Percentiles rank a stretch among this genome's conserved stretches.
Evolutionary conservation across 2,888 invertebrate genomes (phyloP).

Genomic region (Allygus modestus): DNA sequence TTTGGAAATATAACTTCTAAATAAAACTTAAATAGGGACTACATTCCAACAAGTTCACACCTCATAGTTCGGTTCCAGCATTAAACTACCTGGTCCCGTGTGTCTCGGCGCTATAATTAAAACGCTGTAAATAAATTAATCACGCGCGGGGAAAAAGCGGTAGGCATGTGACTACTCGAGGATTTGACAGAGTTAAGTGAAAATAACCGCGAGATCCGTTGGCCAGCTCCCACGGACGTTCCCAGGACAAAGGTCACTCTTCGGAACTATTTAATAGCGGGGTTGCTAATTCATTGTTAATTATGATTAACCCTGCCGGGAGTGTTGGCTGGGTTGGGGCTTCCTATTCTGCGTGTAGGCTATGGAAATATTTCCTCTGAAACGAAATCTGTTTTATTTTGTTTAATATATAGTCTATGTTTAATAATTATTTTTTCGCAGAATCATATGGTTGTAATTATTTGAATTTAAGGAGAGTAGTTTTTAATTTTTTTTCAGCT

Average conservation of each 20-base stretch:
- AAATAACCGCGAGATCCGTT: not conserved
- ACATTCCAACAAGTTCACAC: no score
- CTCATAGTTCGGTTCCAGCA: no score
- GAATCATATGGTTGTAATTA: no score
- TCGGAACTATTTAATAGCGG: conserved; percentile 44
- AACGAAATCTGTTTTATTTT: not conserved
- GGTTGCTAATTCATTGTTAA: conserved; percentile 45
- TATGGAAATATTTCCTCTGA: not conserved
- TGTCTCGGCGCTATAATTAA: not conserved
- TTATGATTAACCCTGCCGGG: conserved; percentile 4
- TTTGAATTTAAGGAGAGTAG: no score
- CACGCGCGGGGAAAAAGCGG: conserved; percentile 21
- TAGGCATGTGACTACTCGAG: not conserved
- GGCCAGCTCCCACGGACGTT: not conserved
- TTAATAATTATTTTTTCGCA: no score
- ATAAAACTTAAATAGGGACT: no score
- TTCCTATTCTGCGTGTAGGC: no score
- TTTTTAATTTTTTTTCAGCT: no score
- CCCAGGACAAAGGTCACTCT: conserved; percentile 43
- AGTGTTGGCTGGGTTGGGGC: not conserved
- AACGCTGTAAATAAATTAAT: conserved; percentile 32
- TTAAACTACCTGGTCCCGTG: no score
- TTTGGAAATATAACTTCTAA: no score
- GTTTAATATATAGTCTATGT: no score
- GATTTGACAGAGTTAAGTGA: conserved; percentile 18